Base-by-base conservation (phyloP, 2,888 invertebrate genomes). In the Cryptocheilus praepositus region DNA sequence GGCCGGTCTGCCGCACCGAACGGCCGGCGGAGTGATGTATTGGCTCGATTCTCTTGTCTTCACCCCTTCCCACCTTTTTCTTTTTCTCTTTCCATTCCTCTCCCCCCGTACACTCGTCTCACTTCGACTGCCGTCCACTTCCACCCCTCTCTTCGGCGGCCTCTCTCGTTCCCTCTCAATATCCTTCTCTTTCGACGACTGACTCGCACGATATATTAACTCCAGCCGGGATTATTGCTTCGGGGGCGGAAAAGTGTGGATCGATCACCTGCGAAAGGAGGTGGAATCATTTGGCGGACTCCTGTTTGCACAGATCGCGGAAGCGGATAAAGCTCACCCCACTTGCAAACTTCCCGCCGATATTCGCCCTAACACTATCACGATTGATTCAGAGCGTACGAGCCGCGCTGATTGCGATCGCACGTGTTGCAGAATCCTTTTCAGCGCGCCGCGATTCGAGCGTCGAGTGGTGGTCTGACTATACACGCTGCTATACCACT, bases 11-110 rank as follows among this genome's bases (percentile, higher is more conserved):
- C 80, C 81, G 78, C 67, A 70, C 80, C 83, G 79, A 85, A 83
- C 80, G 80, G 80, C 73, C 83, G 81, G 81, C 80, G 73, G 74
- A 77, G 84, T 88, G 87, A 88, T 88, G 87, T 87, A 88, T 88
- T 83, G 88, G 86, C 81, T 79, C 77, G 78, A 49, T 65, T 73
- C 73, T 60, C 80, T 77, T 74, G 67, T 78, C 56, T 63, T 63
- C 45, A 49, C 76, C 53, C 56, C 21, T 19, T 51, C 61, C 58
- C 76, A 69, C 72, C 71, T 54, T 57, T 21, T 68, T 49, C 57
- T 62, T 64, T 28, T 57, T 49, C 57, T 25, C 61, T 57, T 52
- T 58, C 73, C 19, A 54, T 36, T 25, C 45, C n/a, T 57, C 60
- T 25, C 8, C 36, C 53, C 19, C 54, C 62, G 49, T 61, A 19